A percentile compares a stretch with the other conserved stretches of the same genome.
Evolutionary conservation across 2,113 vertebrate genomes (phyloP).

Genomic region (Salminus brasiliensis): DNA sequence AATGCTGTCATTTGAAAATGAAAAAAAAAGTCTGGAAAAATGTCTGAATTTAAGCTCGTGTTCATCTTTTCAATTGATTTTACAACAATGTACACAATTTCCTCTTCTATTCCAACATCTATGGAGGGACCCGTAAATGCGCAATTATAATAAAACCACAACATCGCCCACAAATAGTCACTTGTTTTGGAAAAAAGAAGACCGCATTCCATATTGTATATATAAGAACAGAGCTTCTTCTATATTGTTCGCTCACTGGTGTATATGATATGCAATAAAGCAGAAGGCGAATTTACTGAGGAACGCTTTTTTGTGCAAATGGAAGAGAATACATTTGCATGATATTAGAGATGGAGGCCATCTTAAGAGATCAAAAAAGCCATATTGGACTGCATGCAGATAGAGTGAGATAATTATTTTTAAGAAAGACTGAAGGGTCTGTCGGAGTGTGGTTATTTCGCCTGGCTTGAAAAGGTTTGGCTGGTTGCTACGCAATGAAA

Average conservation of each 20-base stretch:
- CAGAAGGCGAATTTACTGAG: neutral
- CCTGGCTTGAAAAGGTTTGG: neutral
- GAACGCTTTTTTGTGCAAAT: neutral
- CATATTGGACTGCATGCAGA: neutral
- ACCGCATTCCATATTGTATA: neutral
- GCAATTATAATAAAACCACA: neutral
- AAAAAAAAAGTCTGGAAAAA: no score
- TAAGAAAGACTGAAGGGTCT: neutral
- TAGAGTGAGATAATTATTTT: slow-evolving; percentile 30
- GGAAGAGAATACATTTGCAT: slow-evolving; percentile 31
- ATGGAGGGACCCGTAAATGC: neutral
- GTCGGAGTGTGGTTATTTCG: neutral
- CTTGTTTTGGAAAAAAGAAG: neutral
- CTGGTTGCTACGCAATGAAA: neutral
- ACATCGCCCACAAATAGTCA: neutral
- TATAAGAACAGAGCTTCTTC: neutral
- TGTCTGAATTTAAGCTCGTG: no score
- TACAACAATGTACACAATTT: no score
- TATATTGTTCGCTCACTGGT: slow-evolving; percentile 2
- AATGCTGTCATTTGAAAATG: no score
- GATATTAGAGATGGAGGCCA: slow-evolving; percentile 26
- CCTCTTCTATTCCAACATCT: neutral
- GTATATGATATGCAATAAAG: neutral
- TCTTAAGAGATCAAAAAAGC: slow-evolving; percentile 19
- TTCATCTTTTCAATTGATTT: no score